A percentile compares a stretch with the other conserved stretches of the same genome.
Evolutionary conservation across 2,888 invertebrate genomes (phyloP).

Genomic region (Cataglyphis albicans): DNA sequence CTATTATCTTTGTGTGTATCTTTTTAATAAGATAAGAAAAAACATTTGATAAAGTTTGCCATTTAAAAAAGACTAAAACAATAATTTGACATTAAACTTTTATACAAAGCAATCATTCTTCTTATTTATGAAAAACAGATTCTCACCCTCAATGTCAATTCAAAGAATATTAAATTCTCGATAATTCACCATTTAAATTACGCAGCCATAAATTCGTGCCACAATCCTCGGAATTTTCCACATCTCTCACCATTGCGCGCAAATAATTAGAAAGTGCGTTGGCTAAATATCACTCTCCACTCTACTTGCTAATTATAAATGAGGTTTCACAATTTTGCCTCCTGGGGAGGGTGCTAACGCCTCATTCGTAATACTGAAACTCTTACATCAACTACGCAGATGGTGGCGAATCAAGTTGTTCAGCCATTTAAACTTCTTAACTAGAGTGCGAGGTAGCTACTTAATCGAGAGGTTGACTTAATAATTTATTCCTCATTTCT

Average conservation of each 20-base stretch:
- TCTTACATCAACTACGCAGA: slow-evolving; percentile 36
- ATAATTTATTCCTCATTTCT: slow-evolving; percentile 55
- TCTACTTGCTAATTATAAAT: slow-evolving; percentile 38
- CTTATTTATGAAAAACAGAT: slow-evolving; percentile 6
- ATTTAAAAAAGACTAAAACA: not conserved
- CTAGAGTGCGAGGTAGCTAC: slow-evolving; percentile 56
- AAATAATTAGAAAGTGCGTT: slow-evolving; percentile 37
- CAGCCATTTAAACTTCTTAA: slow-evolving; percentile 72
- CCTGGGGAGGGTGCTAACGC: not conserved
- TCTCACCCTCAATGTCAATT: not conserved
- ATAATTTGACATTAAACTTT: not conserved
- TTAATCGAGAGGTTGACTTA: slow-evolving; percentile 53
- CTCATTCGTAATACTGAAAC: slow-evolving; percentile 33
- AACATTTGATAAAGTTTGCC: not conserved
- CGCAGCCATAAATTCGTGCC: slow-evolving; percentile 1
- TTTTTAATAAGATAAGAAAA: not conserved
- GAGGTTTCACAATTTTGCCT: slow-evolving; percentile 49
- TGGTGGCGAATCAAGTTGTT: slow-evolving; percentile 61
- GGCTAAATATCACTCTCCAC: slow-evolving; percentile 40
- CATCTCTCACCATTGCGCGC: not conserved
- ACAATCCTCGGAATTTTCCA: not conserved
- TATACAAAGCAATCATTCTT: not conserved
- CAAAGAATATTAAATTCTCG: not conserved
- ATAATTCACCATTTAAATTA: slow-evolving; percentile 35
- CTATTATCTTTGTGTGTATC: not conserved